These are phyloP conservation scores for Oxycera nigricornis DNA, from an alignment of 2,888 invertebrate genomes.

Conservation along the genomic window DNA sequence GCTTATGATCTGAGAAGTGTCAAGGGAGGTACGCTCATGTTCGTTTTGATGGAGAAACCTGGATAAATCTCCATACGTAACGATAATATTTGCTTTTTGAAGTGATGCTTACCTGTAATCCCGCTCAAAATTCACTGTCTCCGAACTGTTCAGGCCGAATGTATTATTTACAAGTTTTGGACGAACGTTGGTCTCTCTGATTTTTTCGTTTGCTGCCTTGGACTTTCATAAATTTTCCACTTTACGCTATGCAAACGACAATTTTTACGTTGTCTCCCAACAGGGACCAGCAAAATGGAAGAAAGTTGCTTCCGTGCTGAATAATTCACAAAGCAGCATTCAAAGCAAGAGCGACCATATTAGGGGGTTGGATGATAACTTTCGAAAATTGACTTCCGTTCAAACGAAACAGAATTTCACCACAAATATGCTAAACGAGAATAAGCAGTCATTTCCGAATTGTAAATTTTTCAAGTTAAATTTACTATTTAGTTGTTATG, in stretches of 20 bases:
- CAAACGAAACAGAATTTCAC: neutral
- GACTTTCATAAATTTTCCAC: constrained; percentile 4
- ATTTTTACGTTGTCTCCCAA: neutral
- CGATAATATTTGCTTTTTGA: neutral
- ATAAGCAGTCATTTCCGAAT: neutral
- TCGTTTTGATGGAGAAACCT: neutral
- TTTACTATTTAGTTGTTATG: neutral
- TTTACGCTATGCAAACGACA: neutral
- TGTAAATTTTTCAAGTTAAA: neutral
- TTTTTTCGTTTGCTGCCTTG: neutral
- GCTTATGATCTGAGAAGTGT: neutral
- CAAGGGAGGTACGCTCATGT: neutral
- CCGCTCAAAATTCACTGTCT: neutral
- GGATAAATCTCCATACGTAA: neutral
- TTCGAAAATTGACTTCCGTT: neutral
- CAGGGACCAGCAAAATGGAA: neutral
- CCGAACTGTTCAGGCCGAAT: neutral
- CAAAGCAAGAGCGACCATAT: neutral
- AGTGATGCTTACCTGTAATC: neutral
- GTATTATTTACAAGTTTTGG: constrained; percentile 10
- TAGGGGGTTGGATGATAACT: neutral
- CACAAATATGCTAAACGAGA: neutral
- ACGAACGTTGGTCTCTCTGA: neutral
- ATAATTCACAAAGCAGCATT: constrained; percentile 25
- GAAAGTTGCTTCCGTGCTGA: constrained; percentile 20